A percentile compares a stretch with the other conserved stretches of the same genome.
Conservation (phyloP, 2,888 invertebrate genomes). For the Cheilosia pagana region DNA sequence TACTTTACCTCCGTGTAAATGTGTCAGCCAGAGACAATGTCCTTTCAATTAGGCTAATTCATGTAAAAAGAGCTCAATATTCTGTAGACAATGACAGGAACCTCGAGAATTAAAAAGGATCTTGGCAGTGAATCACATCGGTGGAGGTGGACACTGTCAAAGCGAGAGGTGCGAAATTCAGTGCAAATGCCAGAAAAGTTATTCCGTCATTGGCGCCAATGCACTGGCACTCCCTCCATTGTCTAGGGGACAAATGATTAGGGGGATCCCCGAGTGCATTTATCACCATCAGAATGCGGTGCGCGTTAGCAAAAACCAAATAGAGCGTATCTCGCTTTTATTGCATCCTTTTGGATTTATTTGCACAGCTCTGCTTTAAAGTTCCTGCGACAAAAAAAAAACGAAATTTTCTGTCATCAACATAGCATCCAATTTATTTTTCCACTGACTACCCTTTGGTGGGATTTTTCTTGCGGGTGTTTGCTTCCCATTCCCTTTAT, state of each 20-base stretch:
- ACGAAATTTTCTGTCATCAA: constrained; percentile 67
- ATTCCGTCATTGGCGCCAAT: constrained; percentile 40
- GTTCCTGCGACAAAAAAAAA: constrained; percentile 44
- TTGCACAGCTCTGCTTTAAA: constrained; percentile 47
- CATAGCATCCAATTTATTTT: constrained; percentile 69
- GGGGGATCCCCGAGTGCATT: constrained; percentile 61
- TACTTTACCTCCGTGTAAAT: constrained; percentile 50
- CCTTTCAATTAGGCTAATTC: constrained; percentile 72
- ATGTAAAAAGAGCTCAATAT: constrained; percentile 37
- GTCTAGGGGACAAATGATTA: constrained; percentile 37
- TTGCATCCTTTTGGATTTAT: constrained; percentile 52
- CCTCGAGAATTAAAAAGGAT: constrained; percentile 7
- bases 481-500: constrained; percentile 13
- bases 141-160: constrained; percentile 23
- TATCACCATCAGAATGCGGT: constrained; percentile 48
- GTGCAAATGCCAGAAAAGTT: constrained; percentile 50
- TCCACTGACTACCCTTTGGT: constrained; percentile 51
- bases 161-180: constrained; percentile 42
- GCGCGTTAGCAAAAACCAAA: not conserved
- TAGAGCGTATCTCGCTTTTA: constrained; percentile 51
- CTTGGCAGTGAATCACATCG: constrained; percentile 13
- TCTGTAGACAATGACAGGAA: constrained; percentile 7
- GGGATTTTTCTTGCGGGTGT: constrained; percentile 55
- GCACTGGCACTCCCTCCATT: constrained; percentile 21
- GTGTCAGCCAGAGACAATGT: constrained; percentile 65